Percentiles rank a stretch among this genome's conserved stretches.
These are phyloP conservation scores for Epiperipatus broadwayi DNA, from an alignment of 2,888 invertebrate genomes.

Conservation along the genomic window DNA sequence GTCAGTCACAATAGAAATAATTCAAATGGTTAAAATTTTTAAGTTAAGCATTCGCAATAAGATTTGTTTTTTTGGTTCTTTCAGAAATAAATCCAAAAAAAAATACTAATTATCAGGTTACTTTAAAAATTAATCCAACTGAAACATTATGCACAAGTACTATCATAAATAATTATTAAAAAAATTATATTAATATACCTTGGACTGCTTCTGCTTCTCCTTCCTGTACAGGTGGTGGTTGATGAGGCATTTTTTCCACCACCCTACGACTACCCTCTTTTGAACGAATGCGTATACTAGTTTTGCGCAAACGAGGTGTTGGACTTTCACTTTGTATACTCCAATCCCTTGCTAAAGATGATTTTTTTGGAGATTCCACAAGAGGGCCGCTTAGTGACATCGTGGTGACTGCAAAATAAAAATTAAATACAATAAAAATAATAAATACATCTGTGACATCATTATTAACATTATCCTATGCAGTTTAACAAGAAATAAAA, in stretches of 20 bases:
- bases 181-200: slow-evolving; percentile 14
- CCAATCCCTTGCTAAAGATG: slow-evolving; percentile 17
- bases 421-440: background rate
- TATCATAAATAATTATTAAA: too few species aligned
- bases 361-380: slow-evolving; percentile 14
- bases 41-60: too few species aligned
- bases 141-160: too few species aligned
- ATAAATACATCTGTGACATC: too few species aligned
- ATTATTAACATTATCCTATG: too few species aligned
- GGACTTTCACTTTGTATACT: slow-evolving; percentile 18
- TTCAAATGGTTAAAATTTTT: too few species aligned
- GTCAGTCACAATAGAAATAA: too few species aligned
- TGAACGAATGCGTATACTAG: slow-evolving; percentile 20
- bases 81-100: too few species aligned
- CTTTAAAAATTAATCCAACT: too few species aligned
- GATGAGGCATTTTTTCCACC: slow-evolving; percentile 18
- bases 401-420: slow-evolving; percentile 11
- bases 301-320: slow-evolving; percentile 29
- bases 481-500: too few species aligned
- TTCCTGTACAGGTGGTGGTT: slow-evolving; percentile 18
- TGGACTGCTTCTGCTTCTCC: slow-evolving; percentile 16
- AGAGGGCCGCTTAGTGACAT: slow-evolving; percentile 16
- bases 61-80: too few species aligned
- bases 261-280: slow-evolving; percentile 18
- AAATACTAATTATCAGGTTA: too few species aligned